Base-by-base conservation (phyloP, 1,140 invertebrate species). In the Drosophila virilis region DNA sequence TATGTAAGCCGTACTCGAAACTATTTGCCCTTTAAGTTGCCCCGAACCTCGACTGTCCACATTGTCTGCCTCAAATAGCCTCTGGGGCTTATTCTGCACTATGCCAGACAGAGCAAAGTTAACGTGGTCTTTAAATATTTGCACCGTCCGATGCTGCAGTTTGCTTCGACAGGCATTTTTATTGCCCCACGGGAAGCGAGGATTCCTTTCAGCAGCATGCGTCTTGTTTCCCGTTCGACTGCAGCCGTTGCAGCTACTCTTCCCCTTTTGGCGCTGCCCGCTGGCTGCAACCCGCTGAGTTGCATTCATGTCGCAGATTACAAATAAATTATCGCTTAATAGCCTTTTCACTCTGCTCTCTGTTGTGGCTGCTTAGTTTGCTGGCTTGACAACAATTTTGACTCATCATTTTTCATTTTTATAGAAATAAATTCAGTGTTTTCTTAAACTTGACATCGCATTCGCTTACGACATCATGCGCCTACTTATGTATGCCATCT, bases 271-370 rank as follows among this genome's bases (percentile, higher is more conserved):
- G 3, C 28, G 42, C 17, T 32, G 42, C 28, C 15, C 61, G 55
- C 59, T 48, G 55, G 22, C 22, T 70, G 60, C 76, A 76, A 46
- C 45, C 74, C 42, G 65, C 61, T 69, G 78, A 62, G 70, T 51
- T 70, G 65, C 65, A 64, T 78, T 72, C 77, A 80, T 77, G 74
- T 78, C 71, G 77, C 74, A 89, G 84, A 90, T 89, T 89, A 89
- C 84, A 89, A 84, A 89, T 89, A 89, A 89, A 89, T 89, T 89
- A 89, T 89, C 85, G 84, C 77, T 78, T 89, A 89, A 89, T 84
- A 89, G 84, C 80, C 85, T 73, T 80, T 82, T 88, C 76, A 82
- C 70, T 57, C 38, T 15, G 62, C 62, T 71, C 40, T 43, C 66
- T 78, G 43, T 9, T 69, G 9, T 38, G 32, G 17, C 57, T 13